Evolutionary conservation across 2,888 invertebrate genomes (phyloP), one percentile per base, ranked within the genome.

Genomic region (Polymixis lichenea): DNA sequence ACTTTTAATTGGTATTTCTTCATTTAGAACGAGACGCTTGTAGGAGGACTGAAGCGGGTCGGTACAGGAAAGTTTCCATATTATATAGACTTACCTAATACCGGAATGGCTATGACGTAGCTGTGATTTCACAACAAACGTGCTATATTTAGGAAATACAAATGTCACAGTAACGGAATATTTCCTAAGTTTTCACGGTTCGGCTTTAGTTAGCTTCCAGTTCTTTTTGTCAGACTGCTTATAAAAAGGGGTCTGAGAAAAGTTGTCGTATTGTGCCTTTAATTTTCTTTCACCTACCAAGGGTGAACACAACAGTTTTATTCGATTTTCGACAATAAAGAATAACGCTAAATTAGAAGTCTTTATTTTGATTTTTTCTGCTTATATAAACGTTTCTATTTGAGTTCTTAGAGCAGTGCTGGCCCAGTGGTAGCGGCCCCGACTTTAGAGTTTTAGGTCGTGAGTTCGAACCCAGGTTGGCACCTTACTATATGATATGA

Each of bases 1-100:
- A 92, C 88, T 91, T 92, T 89, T 91, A 91, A 91, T 92, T 91
- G 89, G 87, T 46, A 87, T 92, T 93, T 91, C 89, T 88, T 89
- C 86, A 89, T 91, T 92, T 90, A 85, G 81, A 71, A 84, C 77
- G 65, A 82, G 86, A 77, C 85, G 86, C 75, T 87, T 88, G 86
- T 90, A 86, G 75, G 72, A 70, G 76, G 56, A 70, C 91, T 92
- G 91, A 87, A 83, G 83, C 79, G 77, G 74, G 83, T 90, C 90
- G 88, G 86, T 80, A 83, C 85, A 91, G 75, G 15, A 77, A 86
- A 83, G 80, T 77, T 71, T 49, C 43, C 38, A 56, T 38, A 58
- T 82, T 84, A 80, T 72, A 73, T 65, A 75, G 56, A 32, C 22
- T 84, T 90, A 81, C 72, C 55, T 60, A 81, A 72, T 72, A 46